phyloP scores from a whole-genome alignment of 2,797 vertebrate species.

The Choloepus didactylus region DNA sequence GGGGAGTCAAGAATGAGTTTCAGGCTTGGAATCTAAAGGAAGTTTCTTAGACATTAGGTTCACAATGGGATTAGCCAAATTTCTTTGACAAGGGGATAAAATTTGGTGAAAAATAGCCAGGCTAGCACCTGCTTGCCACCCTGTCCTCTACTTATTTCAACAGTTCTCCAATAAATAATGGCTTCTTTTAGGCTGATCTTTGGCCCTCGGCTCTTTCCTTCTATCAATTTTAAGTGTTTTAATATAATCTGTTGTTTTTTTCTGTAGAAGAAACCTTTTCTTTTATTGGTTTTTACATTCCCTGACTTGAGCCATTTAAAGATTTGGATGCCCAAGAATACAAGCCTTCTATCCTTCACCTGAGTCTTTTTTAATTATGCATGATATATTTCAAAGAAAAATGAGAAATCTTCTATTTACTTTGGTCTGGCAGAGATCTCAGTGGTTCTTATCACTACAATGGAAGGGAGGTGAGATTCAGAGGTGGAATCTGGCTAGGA shows the following conservation, averaged over 20 bases:
- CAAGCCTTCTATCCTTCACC: too few species aligned
- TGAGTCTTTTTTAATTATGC: neutral
- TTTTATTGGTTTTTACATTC: neutral
- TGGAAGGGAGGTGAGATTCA: neutral
- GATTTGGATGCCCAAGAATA: neutral
- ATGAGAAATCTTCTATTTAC: neutral
- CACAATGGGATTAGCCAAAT: neutral
- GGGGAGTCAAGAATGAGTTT: neutral
- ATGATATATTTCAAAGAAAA: neutral
- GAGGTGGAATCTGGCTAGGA: accelerated
- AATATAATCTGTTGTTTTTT: neutral
- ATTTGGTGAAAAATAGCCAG: neutral
- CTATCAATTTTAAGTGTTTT: neutral
- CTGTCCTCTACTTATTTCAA: accelerated
- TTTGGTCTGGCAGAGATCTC: neutral
- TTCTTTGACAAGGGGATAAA: neutral
- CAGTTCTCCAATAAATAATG: neutral
- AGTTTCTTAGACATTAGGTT: neutral
- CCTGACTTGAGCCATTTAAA: neutral
- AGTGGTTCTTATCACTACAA: neutral
- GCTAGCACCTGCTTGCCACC: accelerated
- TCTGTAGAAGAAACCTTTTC: neutral
- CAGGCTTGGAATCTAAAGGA: neutral
- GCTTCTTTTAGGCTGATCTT: neutral
- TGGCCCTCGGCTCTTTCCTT: neutral